Base-by-base conservation (phyloP, 2,797 vertebrate genomes). In the Lithobates sylvaticus region DNA sequence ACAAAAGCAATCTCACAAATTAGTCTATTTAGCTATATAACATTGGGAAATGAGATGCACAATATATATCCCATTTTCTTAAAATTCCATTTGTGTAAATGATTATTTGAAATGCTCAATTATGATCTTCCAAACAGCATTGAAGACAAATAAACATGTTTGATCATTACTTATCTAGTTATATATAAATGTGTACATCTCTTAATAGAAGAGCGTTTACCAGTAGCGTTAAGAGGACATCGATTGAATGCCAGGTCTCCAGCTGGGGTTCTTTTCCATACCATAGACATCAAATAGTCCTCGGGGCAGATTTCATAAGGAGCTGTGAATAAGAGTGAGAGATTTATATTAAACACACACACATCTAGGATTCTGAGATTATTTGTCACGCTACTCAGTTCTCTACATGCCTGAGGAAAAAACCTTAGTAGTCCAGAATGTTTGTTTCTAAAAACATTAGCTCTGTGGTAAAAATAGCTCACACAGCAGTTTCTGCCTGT, bases 221-320 rank as follows among this genome's bases (percentile, higher is more conserved):
- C 98, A 93, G 98, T 99, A 89, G 98, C 98, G 88, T 99, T 99
- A 81, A 97, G 95, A 26, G 98, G 98, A 88, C 98, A 99, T 89
- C 97, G 95, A 89, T 99, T 99, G 91, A 98, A 99, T 88, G 98
- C 97, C 91, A 99, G 91, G 88, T 99, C 98, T 27, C 98, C 98
- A 50, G 98, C 98, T 86, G 98, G 97, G 18, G 97, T 99, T 91
- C 97, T 95, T 94, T 97, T 98, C 98, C 98, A 99, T 92, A 99
- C 96, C 97, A 99, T 97, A 10, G 97, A 97, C 93, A 98, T 97
- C 79, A 98, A 95, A 90, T 98, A 98, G 91, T 99, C 97, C 93
- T 99, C 98, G 0, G 97, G 96, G 93, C 98, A 99, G 92, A 99
- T 99, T 95, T 99, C 98, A 92, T 99, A 99, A 12, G 98, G 98